phyloP scores from a whole-genome alignment of 2,888 invertebrate species.

The Pyrochroa serraticornis region DNA sequence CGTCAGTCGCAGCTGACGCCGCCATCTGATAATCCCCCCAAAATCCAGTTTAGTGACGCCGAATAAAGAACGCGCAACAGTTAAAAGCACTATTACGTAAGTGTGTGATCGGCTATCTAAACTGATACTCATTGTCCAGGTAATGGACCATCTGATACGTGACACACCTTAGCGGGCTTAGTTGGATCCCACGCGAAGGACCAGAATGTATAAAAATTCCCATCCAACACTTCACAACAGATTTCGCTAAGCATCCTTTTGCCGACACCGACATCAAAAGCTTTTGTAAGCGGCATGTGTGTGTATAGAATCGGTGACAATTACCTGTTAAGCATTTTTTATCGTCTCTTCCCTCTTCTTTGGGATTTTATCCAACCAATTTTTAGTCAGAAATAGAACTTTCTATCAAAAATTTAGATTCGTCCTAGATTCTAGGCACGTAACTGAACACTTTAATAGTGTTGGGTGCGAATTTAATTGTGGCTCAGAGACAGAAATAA shows the following conservation, averaged over 20 bases:
- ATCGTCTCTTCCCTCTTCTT: too few species aligned
- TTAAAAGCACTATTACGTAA: conserved; percentile 22
- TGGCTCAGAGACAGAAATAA: conserved; percentile 23
- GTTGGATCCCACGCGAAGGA: too few species aligned
- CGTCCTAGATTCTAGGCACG: too few species aligned
- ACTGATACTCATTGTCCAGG: conserved; percentile 24
- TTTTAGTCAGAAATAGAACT: too few species aligned
- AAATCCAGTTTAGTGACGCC: background rate
- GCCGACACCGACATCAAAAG: conserved; percentile 8
- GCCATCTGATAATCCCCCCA: too few species aligned
- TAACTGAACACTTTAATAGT: too few species aligned
- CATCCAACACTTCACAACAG: too few species aligned
- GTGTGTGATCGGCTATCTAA: conserved; percentile 22
- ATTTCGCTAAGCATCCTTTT: conserved; percentile 5
- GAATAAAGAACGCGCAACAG: conserved; percentile 5
- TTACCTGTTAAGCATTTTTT: conserved; percentile 22
- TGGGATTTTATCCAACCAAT: too few species aligned
- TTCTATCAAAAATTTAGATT: too few species aligned
- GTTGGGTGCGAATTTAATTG: conserved; percentile 13
- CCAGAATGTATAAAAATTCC: too few species aligned
- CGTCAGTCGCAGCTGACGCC: too few species aligned
- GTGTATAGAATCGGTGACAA: conserved; percentile 12
- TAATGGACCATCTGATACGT: conserved; percentile 29
- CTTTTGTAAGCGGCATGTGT: conserved; percentile 6
- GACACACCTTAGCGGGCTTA: conserved; percentile 13